These are phyloP conservation scores for Struthidea cinerea DNA, from an alignment of 2,113 vertebrate species.

Conservation along the genomic window DNA sequence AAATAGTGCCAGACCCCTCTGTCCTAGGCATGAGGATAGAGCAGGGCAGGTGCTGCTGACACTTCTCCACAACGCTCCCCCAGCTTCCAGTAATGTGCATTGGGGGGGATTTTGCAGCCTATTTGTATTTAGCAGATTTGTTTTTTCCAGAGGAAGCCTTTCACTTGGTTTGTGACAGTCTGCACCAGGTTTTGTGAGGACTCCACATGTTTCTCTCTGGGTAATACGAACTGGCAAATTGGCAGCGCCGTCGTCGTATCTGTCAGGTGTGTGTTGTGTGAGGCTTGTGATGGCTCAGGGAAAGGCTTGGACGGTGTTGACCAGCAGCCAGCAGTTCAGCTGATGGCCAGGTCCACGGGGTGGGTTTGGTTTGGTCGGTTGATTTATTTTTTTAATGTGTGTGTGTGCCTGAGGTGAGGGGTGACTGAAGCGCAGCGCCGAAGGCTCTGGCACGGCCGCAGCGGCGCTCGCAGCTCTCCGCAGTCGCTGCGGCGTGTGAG, in stretches of 20 bases:
- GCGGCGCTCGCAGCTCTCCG: neutral
- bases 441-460: neutral
- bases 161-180: neutral
- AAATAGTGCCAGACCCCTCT: neutral
- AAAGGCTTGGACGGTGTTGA: neutral
- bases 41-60: neutral
- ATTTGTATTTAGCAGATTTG: neutral
- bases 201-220: neutral
- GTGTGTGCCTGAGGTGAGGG: neutral
- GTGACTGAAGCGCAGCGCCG: neutral
- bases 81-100: neutral
- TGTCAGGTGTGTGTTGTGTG: neutral
- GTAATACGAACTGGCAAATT: neutral
- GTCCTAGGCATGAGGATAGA: neutral
- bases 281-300: neutral
- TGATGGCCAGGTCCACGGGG: neutral
- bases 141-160: neutral
- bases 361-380: neutral
- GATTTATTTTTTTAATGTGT: neutral
- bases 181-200: neutral
- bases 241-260: fast-evolving
- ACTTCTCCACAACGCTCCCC: neutral
- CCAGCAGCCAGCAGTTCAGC: neutral
- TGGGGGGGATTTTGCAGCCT: neutral
- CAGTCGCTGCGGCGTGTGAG: neutral